A percentile compares a stretch with the other conserved stretches of the same genome.
Conservation (phyloP, 23 tunicate species). For the Halocynthia roretzi region DNA sequence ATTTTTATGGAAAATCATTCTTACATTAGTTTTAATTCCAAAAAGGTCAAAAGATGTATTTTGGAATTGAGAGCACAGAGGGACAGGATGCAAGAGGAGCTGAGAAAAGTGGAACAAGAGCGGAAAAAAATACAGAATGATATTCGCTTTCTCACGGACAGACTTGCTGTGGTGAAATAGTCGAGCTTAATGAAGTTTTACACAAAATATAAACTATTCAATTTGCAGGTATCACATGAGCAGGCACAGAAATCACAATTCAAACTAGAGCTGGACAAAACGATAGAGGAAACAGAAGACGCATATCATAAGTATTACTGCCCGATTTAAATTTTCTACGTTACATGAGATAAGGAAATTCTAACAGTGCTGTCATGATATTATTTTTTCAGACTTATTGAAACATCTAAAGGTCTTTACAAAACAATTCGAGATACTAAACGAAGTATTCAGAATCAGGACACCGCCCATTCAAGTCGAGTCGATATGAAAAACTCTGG, state of each 20-base stretch:
- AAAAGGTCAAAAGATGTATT: conserved; percentile 56
- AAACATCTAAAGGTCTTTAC: conserved; percentile 23
- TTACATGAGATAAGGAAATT: neutral
- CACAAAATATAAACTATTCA: neutral
- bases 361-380: neutral
- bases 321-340: no score
- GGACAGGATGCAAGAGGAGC: conserved; percentile 22
- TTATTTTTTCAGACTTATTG: conserved; percentile 19
- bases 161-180: conserved; percentile 47
- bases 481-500: neutral
- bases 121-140: conserved; percentile 36
- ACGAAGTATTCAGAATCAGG: neutral
- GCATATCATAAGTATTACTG: conserved; percentile 16
- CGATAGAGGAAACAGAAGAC: conserved; percentile 57
- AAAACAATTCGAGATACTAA: conserved; percentile 15
- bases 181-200: neutral
- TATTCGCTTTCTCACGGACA: conserved; percentile 34
- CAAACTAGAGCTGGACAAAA: conserved; percentile 30
- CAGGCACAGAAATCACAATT: conserved; percentile 51
- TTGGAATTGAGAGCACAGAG: conserved; percentile 50
- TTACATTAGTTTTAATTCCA: neutral
- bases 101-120: conserved; percentile 24
- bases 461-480: neutral
- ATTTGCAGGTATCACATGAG: conserved; percentile 17
- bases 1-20: neutral